Evolutionary conservation across 2,113 vertebrate species (phyloP), one percentile per base, ranked within the genome.

Genomic region (Montifringilla adamsi): DNA sequence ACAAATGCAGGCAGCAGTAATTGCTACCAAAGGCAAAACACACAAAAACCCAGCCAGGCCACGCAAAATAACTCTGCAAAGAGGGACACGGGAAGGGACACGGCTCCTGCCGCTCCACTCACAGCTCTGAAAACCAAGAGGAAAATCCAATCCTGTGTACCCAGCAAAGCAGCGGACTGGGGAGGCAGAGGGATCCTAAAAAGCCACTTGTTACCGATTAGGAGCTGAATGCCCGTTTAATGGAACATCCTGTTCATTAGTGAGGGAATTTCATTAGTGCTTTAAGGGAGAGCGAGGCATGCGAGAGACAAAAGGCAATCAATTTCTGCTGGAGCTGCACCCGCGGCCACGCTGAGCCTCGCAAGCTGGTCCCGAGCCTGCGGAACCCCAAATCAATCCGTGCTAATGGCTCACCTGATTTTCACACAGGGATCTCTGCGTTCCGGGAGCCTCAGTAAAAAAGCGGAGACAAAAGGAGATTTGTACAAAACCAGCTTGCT

Each of bases 1-100:
- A 87, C 91, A 83, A 95, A 30, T 58, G 90, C 87, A 78, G 76
- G 84, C 82, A 84, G 92, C 83, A 93, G 67, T 68, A 96, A 96
- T 93, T 95, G 85, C 91, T 91, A 95, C 87, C 50, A 67, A 94
- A 93, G 95, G 95, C 83, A 91, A 91, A 89, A 93, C 53, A 85
- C 49, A 85, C 21, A 37, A 79, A 82, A 79, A 3, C 30, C 39
- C 39, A 58, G 55, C 37, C 76, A 49, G 63, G 78, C 82, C 44
- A 30, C 2, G 19, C n/a, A 62, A 83, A 95, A 80, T 8, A 19
- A 24, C 19, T 52, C 53, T 64, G 46, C 63, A 28, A 81, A 64
- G 76, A 81, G 30, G 15, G 68, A 69, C 5, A 28, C 1, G 30
- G 56, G 47, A 56, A 79, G 2, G 43, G 62, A 68, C 56, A 22